A percentile compares a stretch with the other conserved stretches of the same genome.
phyloP scores from a whole-genome alignment of 2,888 invertebrate genomes.

The Taphrorychus bicolor region DNA sequence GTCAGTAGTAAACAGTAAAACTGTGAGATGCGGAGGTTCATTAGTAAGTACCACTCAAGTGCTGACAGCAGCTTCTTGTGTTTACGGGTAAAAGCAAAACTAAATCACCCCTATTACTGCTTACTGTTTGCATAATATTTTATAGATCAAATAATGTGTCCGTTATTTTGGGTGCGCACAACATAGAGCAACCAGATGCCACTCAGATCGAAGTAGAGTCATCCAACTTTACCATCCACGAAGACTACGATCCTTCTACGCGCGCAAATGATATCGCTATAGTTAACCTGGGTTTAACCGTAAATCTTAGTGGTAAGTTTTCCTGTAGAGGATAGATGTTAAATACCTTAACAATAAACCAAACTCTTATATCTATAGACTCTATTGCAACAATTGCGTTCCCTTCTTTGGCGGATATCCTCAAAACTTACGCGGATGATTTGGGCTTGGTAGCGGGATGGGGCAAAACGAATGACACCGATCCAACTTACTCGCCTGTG shows the following conservation, averaged over 20 bases:
- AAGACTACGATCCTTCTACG: constrained; percentile 51
- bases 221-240: constrained; percentile 55
- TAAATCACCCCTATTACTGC: background rate
- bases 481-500: constrained; percentile 57
- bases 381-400: constrained; percentile 55
- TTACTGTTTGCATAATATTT: background rate
- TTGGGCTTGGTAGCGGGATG: constrained; percentile 61
- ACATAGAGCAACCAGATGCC: constrained; percentile 48
- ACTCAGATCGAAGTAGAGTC: constrained; percentile 48
- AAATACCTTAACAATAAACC: background rate
- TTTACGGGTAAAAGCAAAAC: constrained; percentile 32
- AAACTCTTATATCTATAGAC: constrained; percentile 48
- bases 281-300: constrained; percentile 56
- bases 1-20: constrained; percentile 11
- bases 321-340: background rate
- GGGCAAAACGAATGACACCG: constrained; percentile 58
- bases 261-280: constrained; percentile 60
- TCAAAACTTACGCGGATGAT: constrained; percentile 55
- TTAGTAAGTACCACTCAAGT: constrained; percentile 41
- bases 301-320: constrained; percentile 55
- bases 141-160: constrained; percentile 30
- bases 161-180: constrained; percentile 49
- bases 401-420: constrained; percentile 52
- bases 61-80: constrained; percentile 49
- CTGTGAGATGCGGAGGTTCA: constrained; percentile 45